Percentiles rank a stretch among this genome's conserved stretches.
phyloP scores from a whole-genome alignment of 2,113 vertebrate genomes.

The Leiothrix lutea region DNA sequence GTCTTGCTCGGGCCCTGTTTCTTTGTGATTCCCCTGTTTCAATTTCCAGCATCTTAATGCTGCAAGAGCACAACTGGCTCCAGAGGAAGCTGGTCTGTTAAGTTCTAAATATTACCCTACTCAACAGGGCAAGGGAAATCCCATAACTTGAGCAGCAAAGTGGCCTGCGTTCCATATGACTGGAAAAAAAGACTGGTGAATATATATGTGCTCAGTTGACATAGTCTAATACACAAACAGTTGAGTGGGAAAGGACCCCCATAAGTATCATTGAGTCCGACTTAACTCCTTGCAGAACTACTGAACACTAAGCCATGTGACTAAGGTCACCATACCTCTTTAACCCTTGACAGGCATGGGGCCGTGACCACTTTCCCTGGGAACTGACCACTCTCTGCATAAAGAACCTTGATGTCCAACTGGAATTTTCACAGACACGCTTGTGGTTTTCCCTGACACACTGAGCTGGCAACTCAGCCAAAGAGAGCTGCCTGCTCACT shows the following conservation, averaged over 20 bases:
- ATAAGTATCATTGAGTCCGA: rapidly evolving
- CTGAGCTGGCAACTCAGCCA: background rate
- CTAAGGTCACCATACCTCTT: background rate
- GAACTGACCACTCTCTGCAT: rapidly evolving
- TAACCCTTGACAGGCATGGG: background rate
- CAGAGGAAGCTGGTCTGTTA: background rate
- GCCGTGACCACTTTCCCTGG: background rate
- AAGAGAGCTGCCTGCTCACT: background rate
- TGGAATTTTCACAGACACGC: background rate
- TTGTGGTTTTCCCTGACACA: rapidly evolving
- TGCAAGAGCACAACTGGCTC: background rate
- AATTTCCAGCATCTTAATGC: background rate
- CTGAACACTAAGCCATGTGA: background rate
- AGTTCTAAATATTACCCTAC: background rate
- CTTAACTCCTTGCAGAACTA: rapidly evolving
- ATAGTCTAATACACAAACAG: background rate
- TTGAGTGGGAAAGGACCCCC: background rate
- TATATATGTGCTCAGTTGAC: background rate
- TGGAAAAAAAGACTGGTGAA: background rate
- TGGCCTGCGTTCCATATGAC: background rate
- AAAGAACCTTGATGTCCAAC: background rate
- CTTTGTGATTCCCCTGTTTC: background rate
- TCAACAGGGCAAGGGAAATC: background rate
- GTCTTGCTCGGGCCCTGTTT: background rate
- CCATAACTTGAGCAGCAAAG: rapidly evolving